A percentile compares a stretch with the other conserved stretches of the same genome.
Conservation (phyloP, 2,113 vertebrate genomes). For the Corynorhinus townsendii region DNA sequence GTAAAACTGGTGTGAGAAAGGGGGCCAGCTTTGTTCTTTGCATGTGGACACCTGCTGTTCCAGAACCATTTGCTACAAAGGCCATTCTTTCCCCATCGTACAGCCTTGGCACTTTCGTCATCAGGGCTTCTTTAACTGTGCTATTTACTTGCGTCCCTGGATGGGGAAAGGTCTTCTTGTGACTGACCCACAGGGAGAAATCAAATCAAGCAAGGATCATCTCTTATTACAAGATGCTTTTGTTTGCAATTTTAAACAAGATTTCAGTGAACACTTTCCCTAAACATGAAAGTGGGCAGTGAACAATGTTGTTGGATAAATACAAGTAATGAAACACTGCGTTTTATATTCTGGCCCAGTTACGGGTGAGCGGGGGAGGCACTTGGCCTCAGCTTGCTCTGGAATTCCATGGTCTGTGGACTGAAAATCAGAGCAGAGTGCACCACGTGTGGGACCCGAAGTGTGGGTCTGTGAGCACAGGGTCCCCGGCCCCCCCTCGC, state of each 20-base stretch:
- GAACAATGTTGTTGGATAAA: neutral
- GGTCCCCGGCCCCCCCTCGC: accelerated
- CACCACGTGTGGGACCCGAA: neutral
- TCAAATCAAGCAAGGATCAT: neutral
- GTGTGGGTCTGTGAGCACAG: neutral
- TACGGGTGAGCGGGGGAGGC: neutral
- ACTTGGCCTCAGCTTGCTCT: neutral
- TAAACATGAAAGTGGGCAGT: neutral
- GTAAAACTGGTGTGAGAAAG: neutral
- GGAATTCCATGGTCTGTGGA: neutral
- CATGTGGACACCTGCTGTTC: neutral
- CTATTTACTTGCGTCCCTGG: neutral
- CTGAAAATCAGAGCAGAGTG: neutral
- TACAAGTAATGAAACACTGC: neutral
- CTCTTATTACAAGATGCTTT: neutral
- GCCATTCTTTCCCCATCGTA: too few relatives aligned
- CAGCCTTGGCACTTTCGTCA: neutral
- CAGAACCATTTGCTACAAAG: neutral
- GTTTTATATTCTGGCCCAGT: neutral
- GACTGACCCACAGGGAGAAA: neutral
- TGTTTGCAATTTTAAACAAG: neutral
- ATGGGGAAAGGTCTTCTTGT: neutral
- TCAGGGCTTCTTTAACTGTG: neutral
- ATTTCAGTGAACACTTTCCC: neutral
- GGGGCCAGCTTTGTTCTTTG: neutral